Base-by-base conservation (phyloP, 2,888 invertebrate genomes). In the Vesta saturnalis region DNA sequence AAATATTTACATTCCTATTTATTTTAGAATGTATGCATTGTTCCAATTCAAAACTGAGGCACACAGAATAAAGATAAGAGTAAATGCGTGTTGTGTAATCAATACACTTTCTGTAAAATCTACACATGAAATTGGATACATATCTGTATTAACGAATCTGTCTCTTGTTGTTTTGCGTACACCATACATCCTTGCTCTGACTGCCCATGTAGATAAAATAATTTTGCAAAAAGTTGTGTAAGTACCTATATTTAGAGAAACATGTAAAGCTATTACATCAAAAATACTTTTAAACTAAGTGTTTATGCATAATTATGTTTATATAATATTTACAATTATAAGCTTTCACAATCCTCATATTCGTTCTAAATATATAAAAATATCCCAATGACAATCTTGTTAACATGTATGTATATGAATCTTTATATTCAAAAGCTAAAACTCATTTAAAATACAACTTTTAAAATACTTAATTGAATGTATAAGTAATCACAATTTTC, bases 331-430 rank as follows among this genome's bases (percentile, higher is more conserved):
- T 67, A 67, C 62, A 67, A 52, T 61, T 67, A 56, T 19, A 56
- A 39, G 39, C 39, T 39, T 12, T n/a, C 39, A 39, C 39, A 39
- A 39, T 43, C 57, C 49, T 30, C 30, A 47, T 21, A 30, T 49
- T 47, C 21, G 18, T 54, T 54, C 21, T 65, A 64, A 69, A 64
- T 67, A 72, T 72, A 72, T 71, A 72, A 72, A 72, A 72, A 72
- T 72, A 72, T 72, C 57, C 19, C 67, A 62, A 67, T 47, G 61
- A 67, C 47, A 19, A 30, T 60, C 55, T 55, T 55, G 23, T 55
- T 65, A 65, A 65, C 59, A 57, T 52, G 52, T 56, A 30, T 14
- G 19, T 58, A 39, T 16, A 15, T n/a, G 3, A n/a, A 39, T 39
- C 8, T 39, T 4, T 39, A 39, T 39, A 39, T 39, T 6, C n/a